A percentile compares a stretch with the other conserved stretches of the same genome.
Conservation (phyloP, 2,113 vertebrate genomes). For the Lagopus muta region DNA sequence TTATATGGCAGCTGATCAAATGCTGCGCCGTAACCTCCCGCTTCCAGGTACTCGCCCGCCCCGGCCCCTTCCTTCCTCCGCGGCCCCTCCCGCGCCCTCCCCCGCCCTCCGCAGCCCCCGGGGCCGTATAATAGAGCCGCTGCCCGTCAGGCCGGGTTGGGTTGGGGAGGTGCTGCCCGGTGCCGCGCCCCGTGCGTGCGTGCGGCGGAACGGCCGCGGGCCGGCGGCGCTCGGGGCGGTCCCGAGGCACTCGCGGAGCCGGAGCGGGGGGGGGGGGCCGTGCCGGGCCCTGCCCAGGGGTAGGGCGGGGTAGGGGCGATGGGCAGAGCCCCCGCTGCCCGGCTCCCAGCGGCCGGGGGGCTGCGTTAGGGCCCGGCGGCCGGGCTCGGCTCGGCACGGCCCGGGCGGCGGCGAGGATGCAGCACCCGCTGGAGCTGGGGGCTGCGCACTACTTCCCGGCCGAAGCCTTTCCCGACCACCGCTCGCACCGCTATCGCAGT, state of each 20-base stretch:
- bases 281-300: not conserved
- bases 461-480: conserved; percentile 88
- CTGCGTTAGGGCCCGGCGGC: not conserved
- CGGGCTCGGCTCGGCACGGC: not conserved
- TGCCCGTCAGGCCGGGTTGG: not conserved
- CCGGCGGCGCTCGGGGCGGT: not conserved
- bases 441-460: conserved; percentile 86
- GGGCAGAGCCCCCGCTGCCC: not conserved
- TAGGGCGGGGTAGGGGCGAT: not conserved
- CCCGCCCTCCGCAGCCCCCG: not conserved
- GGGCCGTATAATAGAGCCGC: too few species aligned
- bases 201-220: not conserved
- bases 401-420: conserved; percentile 79
- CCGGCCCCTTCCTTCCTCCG: not conserved
- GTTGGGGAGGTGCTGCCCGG: conserved; percentile 50
- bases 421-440: conserved; percentile 89
- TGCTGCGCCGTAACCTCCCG: not conserved
- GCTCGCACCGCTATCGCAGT: conserved; percentile 95
- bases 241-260: not conserved
- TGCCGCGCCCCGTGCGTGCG: conserved; percentile 2
- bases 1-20: conserved; percentile 20
- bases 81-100: not conserved
- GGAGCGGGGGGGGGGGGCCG: not conserved
- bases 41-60: conserved; percentile 23
- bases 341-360: not conserved